Percentiles rank a stretch among this genome's conserved stretches.
These are phyloP conservation scores for Limanda limanda DNA, from an alignment of 2,113 vertebrate genomes.

Conservation along the genomic window DNA sequence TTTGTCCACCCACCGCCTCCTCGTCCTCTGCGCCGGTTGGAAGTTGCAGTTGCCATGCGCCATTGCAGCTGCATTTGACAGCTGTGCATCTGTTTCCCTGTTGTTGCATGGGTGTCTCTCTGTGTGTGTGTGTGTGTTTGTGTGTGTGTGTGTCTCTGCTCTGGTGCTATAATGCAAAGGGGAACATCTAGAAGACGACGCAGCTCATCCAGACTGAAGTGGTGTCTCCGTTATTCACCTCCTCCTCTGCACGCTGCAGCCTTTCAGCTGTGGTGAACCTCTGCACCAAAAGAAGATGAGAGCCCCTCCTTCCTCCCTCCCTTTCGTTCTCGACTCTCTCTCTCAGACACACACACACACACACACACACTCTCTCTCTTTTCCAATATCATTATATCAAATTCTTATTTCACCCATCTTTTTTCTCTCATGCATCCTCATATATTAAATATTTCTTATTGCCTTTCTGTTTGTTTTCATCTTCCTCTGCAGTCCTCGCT, in stretches of 20 bases:
- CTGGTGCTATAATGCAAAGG: constrained; percentile 28
- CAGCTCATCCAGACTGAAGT: constrained; percentile 26
- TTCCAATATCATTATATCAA: neutral
- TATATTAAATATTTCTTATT: neutral
- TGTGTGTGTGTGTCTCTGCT: constrained; percentile 11
- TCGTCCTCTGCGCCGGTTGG: neutral
- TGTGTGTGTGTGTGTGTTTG: neutral
- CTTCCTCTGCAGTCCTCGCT: neutral
- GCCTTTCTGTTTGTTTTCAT: neutral
- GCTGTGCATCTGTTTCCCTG: constrained; percentile 55
- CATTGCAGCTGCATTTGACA: constrained; percentile 51
- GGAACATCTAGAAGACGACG: constrained; percentile 19
- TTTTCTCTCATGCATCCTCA: neutral
- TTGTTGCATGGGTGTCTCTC: constrained; percentile 29
- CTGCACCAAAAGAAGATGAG: constrained; percentile 75
- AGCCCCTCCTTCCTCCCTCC: constrained; percentile 50
- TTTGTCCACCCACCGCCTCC: constrained; percentile 5
- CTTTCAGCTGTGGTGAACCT: constrained; percentile 61
- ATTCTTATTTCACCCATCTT: neutral
- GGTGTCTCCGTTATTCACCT: constrained; percentile 39
- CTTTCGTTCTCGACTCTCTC: neutral
- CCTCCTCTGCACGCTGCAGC: constrained; percentile 55
- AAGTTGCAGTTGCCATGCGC: constrained; percentile 41
- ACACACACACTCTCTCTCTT: constrained; percentile 6
- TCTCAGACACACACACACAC: constrained; percentile 4